Evolutionary conservation across 2,888 invertebrate genomes (phyloP), one percentile per base, ranked within the genome.

Genomic region (Campaea margaritaria): DNA sequence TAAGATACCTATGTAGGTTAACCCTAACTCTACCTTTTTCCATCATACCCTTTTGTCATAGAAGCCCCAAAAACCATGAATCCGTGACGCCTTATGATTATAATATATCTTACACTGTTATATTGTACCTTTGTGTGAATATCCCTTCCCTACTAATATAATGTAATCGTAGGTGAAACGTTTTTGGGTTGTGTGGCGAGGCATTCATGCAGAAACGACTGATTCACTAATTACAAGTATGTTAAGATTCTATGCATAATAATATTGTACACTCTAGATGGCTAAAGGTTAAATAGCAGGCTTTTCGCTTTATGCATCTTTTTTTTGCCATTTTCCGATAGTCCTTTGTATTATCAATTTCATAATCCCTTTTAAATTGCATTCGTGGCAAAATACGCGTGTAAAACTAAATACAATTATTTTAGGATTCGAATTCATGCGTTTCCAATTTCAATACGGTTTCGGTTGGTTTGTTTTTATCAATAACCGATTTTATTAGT

Each of bases 281-380:
- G 21, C 21, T 21, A 21, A n/a, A n/a, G n/a, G n/a, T n/a, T n/a
- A n/a, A n/a, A n/a, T n/a, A n/a, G n/a, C n/a, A n/a, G n/a, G n/a
- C n/a, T n/a, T n/a, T n/a, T n/a, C n/a, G n/a, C n/a, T n/a, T n/a
- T n/a, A n/a, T n/a, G n/a, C n/a, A n/a, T n/a, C n/a, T n/a, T n/a
- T n/a, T n/a, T n/a, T n/a, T n/a, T n/a, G n/a, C n/a, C n/a, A n/a
- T 21, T 21, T 3, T 21, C 21, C n/a, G n/a, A 21, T 21, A 21
- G 21, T 21, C 3, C 21, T 21, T 21, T 21, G 21, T 21, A 5
- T 21, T 21, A 21, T 21, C 21, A 21, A 21, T 21, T 3, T 79
- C 75, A 76, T 79, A 81, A 76, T 75, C 66, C 60, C 62, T 64
- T 65, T 55, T 68, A 74, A 75, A 77, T 79, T 74, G 66, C 68